Evolutionary conservation across 2,888 invertebrate species (phyloP).

Genomic region (Meiosimyza decipiens): DNA sequence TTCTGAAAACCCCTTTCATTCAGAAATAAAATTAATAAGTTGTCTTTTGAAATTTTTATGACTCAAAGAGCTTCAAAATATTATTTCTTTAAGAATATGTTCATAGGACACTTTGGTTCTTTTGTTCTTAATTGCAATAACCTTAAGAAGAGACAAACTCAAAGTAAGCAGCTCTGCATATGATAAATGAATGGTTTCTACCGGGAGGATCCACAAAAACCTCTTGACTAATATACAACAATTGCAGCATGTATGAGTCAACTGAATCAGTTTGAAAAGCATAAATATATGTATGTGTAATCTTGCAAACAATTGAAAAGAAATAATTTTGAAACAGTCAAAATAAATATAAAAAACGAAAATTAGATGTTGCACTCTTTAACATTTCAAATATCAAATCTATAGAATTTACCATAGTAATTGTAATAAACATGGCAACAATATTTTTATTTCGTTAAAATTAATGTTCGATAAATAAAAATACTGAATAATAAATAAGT

Average conservation of each 20-base stretch:
- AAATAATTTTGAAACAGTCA: slow-evolving; percentile 4
- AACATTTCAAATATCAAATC: slow-evolving; percentile 14
- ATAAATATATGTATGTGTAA: no score
- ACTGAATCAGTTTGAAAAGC: no score
- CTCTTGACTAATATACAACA: no score
- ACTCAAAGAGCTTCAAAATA: no score
- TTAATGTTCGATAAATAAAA: slow-evolving; percentile 27
- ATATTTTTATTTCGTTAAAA: slow-evolving; percentile 16
- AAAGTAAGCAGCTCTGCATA: background rate
- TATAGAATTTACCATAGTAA: slow-evolving; percentile 20
- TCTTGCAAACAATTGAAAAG: no score
- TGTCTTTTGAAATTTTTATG: no score
- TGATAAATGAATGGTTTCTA: background rate
- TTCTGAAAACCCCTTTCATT: no score
- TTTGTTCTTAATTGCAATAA: background rate
- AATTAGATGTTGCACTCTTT: slow-evolving; percentile 21
- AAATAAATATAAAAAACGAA: background rate
- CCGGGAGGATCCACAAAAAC: no score
- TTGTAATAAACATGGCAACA: slow-evolving; percentile 19
- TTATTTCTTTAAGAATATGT: no score
- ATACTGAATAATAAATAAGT: slow-evolving; percentile 13
- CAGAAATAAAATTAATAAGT: no score
- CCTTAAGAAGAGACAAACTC: background rate
- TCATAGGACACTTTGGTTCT: background rate
- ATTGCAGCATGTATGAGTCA: no score